Evolutionary conservation across 2,888 invertebrate genomes (phyloP), one percentile per base, ranked within the genome.

Genomic region (Mesodorylaimus sp.): DNA sequence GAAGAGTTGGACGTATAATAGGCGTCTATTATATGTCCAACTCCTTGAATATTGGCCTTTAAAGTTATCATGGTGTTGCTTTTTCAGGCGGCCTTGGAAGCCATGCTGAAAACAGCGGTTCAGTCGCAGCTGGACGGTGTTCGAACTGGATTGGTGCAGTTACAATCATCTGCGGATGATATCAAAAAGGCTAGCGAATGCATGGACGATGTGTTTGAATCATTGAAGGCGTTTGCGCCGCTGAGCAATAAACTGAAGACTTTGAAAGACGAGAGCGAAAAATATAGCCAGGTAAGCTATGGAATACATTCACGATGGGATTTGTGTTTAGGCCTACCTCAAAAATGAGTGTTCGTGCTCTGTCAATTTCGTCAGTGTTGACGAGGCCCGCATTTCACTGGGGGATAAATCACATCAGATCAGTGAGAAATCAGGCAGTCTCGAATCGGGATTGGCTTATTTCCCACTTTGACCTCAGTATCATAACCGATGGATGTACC

Each of bases 81-180:
- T 32, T 32, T 32, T 21, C 27, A 43, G 44, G 81, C 83, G 1
- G 86, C 88, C 2, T 85, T 88, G 7, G 89, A 91, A 68, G 86
- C 87, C 1, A 82, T 87, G 75, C 67, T 97, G 24, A 93, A 95
- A 70, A 89, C 93, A n/a, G 91, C 91, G 1, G 87, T 97, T 74
- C 93, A 97, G 68, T 87, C 89, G 55, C 93, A 97, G 70, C 71
- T 97, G 49, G 95, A 97, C 70, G 93, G 91, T 1, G 93, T 97
- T 0, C 78, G 84, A 58, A 83, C 85, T 13, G 95, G 95, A 0
- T 76, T 97, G 21, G 82, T 82, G 60, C 85, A 93, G 65, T 70
- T 97, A 41, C 80, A 83, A 62, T 78, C 79, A 51, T 86, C 89
- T 45, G 72, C 87, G 47, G 77, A 80, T 59, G 87, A 88, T 70